These are phyloP conservation scores for Drosophila pseudotalamancana DNA, from an alignment of 2,888 invertebrate species.

Conservation along the genomic window DNA sequence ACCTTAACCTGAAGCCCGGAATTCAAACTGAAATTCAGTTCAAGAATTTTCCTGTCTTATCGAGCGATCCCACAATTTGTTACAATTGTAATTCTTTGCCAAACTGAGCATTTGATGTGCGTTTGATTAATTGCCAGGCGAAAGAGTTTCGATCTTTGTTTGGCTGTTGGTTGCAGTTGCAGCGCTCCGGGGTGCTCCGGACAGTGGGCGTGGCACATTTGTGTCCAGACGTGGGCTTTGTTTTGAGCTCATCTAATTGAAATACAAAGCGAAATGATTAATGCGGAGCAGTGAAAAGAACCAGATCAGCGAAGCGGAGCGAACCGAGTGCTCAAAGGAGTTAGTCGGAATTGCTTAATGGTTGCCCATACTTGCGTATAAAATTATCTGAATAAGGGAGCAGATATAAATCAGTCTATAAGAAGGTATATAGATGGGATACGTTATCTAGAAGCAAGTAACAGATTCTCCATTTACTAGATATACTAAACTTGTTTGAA, in stretches of 20 bases:
- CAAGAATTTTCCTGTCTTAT: constrained; percentile 7
- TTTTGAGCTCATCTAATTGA: constrained; percentile 59
- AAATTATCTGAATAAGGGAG: neutral
- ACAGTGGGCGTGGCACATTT: constrained; percentile 29
- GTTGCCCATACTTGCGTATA: neutral
- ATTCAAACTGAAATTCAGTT: neutral
- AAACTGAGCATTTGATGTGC: constrained; percentile 48
- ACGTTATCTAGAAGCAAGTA: neutral
- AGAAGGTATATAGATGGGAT: neutral
- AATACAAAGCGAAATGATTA: constrained; percentile 59
- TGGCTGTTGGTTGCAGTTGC: constrained; percentile 2
- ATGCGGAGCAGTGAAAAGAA: constrained; percentile 27
- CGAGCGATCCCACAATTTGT: constrained; percentile 40
- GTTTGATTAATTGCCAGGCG: constrained; percentile 62
- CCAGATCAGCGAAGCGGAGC: constrained; percentile 7
- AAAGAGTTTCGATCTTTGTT: constrained; percentile 58
- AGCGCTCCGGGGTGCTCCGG: constrained; percentile 37
- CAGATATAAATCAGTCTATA: neutral
- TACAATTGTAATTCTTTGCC: constrained; percentile 56
- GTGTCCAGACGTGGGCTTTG: constrained; percentile 29
- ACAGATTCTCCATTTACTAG: too few relatives aligned
- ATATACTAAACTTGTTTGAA: too few relatives aligned
- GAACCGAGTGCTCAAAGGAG: constrained; percentile 26
- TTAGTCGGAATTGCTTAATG: constrained; percentile 33
- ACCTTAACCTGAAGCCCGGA: neutral